Conservation (phyloP, 2,888 invertebrate genomes). For the Mythimna loreyi region DNA sequence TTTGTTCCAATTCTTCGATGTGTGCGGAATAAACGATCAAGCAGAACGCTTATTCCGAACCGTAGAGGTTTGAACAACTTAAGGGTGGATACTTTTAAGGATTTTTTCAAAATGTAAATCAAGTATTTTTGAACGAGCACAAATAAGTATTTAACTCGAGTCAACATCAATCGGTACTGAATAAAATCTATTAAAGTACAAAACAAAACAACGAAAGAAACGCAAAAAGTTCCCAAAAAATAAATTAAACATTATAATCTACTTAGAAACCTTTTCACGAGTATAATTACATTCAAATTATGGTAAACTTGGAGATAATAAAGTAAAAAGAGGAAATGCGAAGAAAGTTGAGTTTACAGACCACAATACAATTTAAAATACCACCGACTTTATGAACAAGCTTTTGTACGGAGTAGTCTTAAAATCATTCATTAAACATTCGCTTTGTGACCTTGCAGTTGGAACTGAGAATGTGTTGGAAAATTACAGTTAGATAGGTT, state of each 20-base stretch:
- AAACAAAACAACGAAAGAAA: slow-evolving; percentile 20
- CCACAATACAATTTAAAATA: slow-evolving; percentile 52
- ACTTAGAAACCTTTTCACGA: slow-evolving; percentile 57
- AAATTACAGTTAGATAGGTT: slow-evolving; percentile 6
- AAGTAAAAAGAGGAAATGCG: slow-evolving; percentile 54
- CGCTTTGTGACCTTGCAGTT: slow-evolving; percentile 33
- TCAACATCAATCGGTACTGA: slow-evolving; percentile 1
- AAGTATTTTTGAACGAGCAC: background rate
- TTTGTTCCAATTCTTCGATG: no score
- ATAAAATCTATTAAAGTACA: slow-evolving; percentile 16
- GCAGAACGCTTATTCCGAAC: no score
- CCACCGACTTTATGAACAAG: slow-evolving; percentile 24
- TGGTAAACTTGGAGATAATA: slow-evolving; percentile 57
- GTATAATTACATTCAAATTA: slow-evolving; percentile 64
- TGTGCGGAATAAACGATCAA: no score
- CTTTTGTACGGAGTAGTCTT: slow-evolving; percentile 21
- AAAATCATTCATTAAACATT: slow-evolving; percentile 38
- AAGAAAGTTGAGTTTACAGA: slow-evolving; percentile 42
- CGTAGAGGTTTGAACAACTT: no score
- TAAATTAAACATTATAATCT: slow-evolving; percentile 61
- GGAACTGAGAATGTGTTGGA: slow-evolving; percentile 14
- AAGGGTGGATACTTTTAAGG: no score
- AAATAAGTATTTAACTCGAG: background rate
- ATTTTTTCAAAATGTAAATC: background rate
- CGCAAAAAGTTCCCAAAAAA: slow-evolving; percentile 47